phyloP scores from a whole-genome alignment of 2,797 vertebrate species.

The Galagoides demidoff region DNA sequence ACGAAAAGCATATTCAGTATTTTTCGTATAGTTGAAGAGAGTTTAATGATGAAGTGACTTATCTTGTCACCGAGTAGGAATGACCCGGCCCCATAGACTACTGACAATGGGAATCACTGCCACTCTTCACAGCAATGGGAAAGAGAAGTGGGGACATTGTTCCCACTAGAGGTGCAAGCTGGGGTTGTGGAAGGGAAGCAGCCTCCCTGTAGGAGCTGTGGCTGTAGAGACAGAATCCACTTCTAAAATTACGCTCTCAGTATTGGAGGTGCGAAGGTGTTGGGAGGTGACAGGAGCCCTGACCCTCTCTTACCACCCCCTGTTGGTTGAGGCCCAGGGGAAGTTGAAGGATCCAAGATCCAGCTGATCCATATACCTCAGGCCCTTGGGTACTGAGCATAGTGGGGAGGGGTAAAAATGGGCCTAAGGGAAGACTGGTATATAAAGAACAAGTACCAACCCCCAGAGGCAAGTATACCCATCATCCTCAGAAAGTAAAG shows the following conservation, averaged over 20 bases:
- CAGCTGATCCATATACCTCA: neutral
- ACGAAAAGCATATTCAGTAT: neutral
- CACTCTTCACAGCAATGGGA: neutral
- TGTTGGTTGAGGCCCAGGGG: neutral
- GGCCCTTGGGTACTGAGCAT: neutral
- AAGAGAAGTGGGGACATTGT: neutral
- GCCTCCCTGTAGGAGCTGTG: neutral
- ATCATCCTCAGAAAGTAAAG: neutral
- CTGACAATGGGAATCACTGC: neutral
- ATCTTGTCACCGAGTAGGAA: neutral
- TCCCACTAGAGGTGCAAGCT: neutral
- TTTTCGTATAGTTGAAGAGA: neutral
- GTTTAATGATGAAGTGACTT: conserved; percentile 20
- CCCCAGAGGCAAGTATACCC: neutral
- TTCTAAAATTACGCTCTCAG: neutral
- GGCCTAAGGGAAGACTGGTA: neutral
- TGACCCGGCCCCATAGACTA: neutral
- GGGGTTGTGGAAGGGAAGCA: neutral
- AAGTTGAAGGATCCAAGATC: neutral
- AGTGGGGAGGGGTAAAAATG: neutral
- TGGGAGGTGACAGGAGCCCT: neutral
- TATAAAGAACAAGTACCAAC: neutral
- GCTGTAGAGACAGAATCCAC: neutral
- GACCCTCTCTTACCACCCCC: neutral
- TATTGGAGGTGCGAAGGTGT: fast-evolving